Evolutionary conservation across 2,888 invertebrate species (phyloP), one percentile per base, ranked within the genome.

Genomic region (Eulithis prunata): DNA sequence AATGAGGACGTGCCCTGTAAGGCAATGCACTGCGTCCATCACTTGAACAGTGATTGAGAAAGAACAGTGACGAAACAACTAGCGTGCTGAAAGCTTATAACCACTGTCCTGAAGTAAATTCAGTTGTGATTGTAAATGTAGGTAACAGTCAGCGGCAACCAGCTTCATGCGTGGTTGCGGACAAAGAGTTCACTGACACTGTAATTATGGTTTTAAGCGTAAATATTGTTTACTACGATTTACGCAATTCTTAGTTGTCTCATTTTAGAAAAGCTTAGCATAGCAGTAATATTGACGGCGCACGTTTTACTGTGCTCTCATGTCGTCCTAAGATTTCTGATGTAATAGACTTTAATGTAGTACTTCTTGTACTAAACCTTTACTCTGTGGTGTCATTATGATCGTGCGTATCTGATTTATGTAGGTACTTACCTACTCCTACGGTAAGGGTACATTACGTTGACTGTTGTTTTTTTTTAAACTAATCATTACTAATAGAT

Each of bases 221-320:
- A 64, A 68, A 61, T 64, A 64, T 64, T 57, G 67, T 61, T 64
- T 53, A 61, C 60, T 60, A 63, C 56, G 43, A 59, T 57, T 63
- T 66, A 60, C 57, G 60, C 60, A 60, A 61, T 67, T 51, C 36
- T 54, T 57, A 28, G 61, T 61, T 54, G 60, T 53, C 57, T 60
- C 45, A 60, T 56, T 59, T 62, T 28, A 32, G 57, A 54, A 61
- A 14, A 54, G 54, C n/a, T 61, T 45, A 45, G 36, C 60, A 57
- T 45, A 45, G 28, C 60, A 60, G 52, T 47, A 13, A 45, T 61
- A 61, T 60, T 60, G 47, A 28, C 47, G n/a, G 21, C 14, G 32
- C 45, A 51, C 59, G 58, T 47, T 58, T 53, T 49, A 47, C 8
- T 41, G n/a, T 36, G 21, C 21, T 13, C 54, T 55, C 49, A 21